Percentiles rank a stretch among this genome's conserved stretches.
These are phyloP conservation scores for Propsilocerus akamusi DNA, from an alignment of 1,140 invertebrate species.

Conservation along the genomic window DNA sequence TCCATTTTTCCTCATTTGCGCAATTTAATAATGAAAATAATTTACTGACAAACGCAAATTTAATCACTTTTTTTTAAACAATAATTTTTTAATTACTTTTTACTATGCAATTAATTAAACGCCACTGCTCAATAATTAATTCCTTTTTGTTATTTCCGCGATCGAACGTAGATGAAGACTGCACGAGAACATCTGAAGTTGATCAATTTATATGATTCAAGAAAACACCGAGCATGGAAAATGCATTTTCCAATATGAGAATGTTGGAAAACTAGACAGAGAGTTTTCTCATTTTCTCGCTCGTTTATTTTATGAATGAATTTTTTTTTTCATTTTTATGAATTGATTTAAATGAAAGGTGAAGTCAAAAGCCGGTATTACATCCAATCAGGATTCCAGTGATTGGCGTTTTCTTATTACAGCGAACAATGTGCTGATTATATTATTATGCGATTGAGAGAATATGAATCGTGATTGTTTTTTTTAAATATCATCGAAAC, in stretches of 20 bases:
- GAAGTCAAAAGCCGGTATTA: not conserved
- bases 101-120: too few relatives aligned
- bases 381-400: not conserved
- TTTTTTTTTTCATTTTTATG: not conserved
- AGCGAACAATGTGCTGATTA: not conserved
- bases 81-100: not conserved
- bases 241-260: slow-evolving; percentile 1
- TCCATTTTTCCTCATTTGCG: too few relatives aligned
- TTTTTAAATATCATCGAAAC: not conserved
- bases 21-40: too few relatives aligned
- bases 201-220: not conserved
- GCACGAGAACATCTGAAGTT: not conserved
- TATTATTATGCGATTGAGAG: not conserved
- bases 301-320: not conserved
- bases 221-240: not conserved
- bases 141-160: not conserved
- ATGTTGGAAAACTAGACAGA: not conserved
- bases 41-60: too few relatives aligned
- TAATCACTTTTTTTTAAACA: not conserved
- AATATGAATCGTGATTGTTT: not conserved
- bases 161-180: not conserved
- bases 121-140: too few relatives aligned
- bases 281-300: not conserved
- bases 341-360: not conserved
- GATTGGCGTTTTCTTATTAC: not conserved